These are phyloP conservation scores for Acanthochromis polyacanthus DNA, from an alignment of 2,113 vertebrate genomes.

Conservation along the genomic window DNA sequence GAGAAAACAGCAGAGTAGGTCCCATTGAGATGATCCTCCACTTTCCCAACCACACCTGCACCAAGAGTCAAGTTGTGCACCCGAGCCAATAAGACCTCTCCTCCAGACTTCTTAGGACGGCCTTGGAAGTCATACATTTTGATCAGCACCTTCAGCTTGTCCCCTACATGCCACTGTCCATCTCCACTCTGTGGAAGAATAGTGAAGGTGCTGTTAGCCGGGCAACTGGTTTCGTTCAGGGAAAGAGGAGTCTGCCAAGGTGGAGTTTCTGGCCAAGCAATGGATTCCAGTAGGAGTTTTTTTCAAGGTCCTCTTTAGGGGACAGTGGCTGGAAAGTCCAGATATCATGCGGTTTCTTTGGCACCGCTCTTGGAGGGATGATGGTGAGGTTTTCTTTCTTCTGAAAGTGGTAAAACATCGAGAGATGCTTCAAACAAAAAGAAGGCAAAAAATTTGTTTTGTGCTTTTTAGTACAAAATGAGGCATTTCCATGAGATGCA, in stretches of 20 bases:
- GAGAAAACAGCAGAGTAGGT: conserved; percentile 89
- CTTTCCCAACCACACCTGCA: conserved; percentile 89
- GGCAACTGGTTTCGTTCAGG: conserved; percentile 86
- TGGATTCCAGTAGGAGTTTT: conserved; percentile 80
- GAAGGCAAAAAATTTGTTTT: not conserved
- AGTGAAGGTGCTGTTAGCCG: conserved; percentile 87
- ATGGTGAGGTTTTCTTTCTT: not conserved
- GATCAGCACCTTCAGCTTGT: conserved; percentile 88
- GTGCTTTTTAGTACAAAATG: no score
- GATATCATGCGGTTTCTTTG: not conserved
- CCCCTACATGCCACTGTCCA: conserved; percentile 84
- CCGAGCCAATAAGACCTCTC: conserved; percentile 89
- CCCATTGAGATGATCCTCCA: conserved; percentile 89
- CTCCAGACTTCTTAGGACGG: conserved; percentile 88
- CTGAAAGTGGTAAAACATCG: not conserved
- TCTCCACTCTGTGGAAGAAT: conserved; percentile 77
- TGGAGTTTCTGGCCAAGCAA: conserved; percentile 85
- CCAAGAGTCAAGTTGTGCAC: conserved; percentile 86
- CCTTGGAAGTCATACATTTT: conserved; percentile 88
- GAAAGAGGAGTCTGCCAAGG: conserved; percentile 48
- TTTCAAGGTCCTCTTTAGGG: conserved; percentile 84
- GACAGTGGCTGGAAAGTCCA: conserved; percentile 80
- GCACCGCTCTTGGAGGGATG: accelerated
- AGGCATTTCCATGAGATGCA: no score
- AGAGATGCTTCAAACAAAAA: not conserved